Conservation (phyloP, 1,140 invertebrate species). For the Schlechtendalia chinensis region DNA sequence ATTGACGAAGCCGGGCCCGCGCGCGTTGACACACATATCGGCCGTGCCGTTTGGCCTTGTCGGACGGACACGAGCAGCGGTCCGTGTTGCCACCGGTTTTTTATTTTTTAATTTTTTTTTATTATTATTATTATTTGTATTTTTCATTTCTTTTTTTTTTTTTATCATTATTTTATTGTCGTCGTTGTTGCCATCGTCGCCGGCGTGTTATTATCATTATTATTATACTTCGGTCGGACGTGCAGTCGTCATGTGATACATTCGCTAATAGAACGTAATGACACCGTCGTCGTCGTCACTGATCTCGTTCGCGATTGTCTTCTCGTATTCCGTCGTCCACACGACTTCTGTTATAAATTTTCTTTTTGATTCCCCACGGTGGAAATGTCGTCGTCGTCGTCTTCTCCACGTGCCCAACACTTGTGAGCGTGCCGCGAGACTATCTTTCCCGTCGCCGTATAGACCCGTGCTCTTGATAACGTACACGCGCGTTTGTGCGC, state of each 20-base stretch:
- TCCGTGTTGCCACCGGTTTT: constrained; percentile 17
- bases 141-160: background rate
- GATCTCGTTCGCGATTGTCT: constrained; percentile 37
- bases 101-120: constrained; percentile 3
- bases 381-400: no score
- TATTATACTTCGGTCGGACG: constrained; percentile 41
- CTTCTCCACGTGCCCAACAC: no score
- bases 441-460: no score
- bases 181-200: background rate
- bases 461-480: no score
- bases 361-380: no score
- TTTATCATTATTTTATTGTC: constrained; percentile 4
- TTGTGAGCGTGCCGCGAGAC: no score
- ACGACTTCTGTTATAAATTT: no score
- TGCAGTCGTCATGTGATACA: constrained; percentile 50
- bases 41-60: constrained; percentile 35
- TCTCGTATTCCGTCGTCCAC: constrained; percentile 3
- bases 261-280: constrained; percentile 40
- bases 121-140: no score
- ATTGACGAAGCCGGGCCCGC: no score
- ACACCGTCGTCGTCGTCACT: constrained; percentile 18
- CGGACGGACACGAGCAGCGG: background rate
- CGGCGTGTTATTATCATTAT: constrained; percentile 4
- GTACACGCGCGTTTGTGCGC: no score
- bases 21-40: constrained; percentile 25